Base-by-base conservation (phyloP, 2,888 invertebrate species). In the Xestia sexstrigata region DNA sequence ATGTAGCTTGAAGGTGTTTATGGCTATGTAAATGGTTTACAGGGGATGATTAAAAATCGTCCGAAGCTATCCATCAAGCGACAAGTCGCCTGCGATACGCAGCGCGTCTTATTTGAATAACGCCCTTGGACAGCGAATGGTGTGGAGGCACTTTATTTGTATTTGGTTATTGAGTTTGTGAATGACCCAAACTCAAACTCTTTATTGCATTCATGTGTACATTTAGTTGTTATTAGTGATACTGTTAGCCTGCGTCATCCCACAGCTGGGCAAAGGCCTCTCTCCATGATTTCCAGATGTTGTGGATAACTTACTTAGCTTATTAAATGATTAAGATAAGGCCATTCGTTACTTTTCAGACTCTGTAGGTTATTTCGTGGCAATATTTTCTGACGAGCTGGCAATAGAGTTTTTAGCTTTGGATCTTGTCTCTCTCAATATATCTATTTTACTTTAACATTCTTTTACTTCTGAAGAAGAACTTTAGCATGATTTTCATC, bases 1-100 rank as follows among this genome's bases (percentile, higher is more conserved):
- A 15, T 72, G 70, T n/a, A n/a, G 1, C 20, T 11, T 74, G 39
- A 62, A 73, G 63, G 75, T 84, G 77, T 82, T 80, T 87, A 78
- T 60, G 62, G 58, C 71, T 66, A 77, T 83, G 55, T 70, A 66
- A 70, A 78, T 67, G 30, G 80, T 82, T 76, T 82, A 84, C 76
- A 78, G 82, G 92, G 92, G 91, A 94, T 95, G 95, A 96, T 96
- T 96, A 96, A 96, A 96, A 96, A 94, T 93, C 92, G 93, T 93
- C 92, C 88, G 89, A 88, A 92, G 93, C 94, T 91, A 96, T 96
- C 96, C 94, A 96, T 96, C 96, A 96, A 93, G 89, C 90, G 93
- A 94, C 94, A 92, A 93, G 94, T 94, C 93, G 91, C 90, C 90
- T 90, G 90, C 92, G 93, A 93, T 94, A 93, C 91, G 91, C 91